Base-by-base conservation (phyloP, 2,113 vertebrate genomes). In the Platichthys stellatus region DNA sequence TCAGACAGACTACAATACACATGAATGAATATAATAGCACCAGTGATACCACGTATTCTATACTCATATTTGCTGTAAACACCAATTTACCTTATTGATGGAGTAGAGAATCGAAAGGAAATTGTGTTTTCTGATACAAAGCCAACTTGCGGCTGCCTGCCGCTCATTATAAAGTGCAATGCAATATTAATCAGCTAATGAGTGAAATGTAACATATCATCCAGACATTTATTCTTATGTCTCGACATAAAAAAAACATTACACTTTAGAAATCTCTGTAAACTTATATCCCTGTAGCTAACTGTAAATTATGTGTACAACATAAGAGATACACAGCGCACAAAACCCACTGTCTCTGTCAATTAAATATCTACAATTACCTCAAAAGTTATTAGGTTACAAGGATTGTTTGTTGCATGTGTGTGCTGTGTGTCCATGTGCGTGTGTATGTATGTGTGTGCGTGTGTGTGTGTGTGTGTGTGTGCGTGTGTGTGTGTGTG, bases 101-200 rank as follows among this genome's bases (percentile, higher is more conserved):
- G 49, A 72, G 62, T 28, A 10, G 31, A 79, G 69, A 28, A 51
- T 74, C 8, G 9, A 74, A 74, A 69, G 59, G 56, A 7, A 18
- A 87, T 81, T 87, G 49, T 68, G 61, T 64, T 63, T 54, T 59
- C 57, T 79, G 54, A 83, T 54, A 58, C 74, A 66, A 64, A 51
- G 87, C 85, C 80, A 83, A 60, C 21, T 9, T 6, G 47, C 64
- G 23, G 21, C 18, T 72, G 6, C 24, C 43, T 35, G 28, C 28
- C 12, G 8, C 45, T 57, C 56, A 21, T 76, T 73, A 61, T 68
- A 57, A 24, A 78, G 9, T 20, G 2, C 51, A 57, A 9, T 77
- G 56, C 63, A 66, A 73, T 65, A 51, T 49, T 15, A 71, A 73
- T 71, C 58, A 63, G 38, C 75, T 73, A 23, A 63, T 63, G 73